Conservation (phyloP, 1,140 invertebrate species). For the Drosophila persimilis region DNA sequence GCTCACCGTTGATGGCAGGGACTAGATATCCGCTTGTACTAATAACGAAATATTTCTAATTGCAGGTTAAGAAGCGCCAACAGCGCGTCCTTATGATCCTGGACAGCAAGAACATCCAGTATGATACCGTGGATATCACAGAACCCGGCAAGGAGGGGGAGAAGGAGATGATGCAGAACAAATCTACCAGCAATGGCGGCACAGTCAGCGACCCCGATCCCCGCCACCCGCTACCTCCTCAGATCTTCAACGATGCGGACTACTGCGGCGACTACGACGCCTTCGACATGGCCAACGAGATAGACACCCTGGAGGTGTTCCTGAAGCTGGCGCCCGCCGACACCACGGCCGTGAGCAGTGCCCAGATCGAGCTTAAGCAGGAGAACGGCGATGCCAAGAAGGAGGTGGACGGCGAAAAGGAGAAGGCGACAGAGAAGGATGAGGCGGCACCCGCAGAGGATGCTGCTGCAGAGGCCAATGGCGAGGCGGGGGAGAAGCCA, state of each 20-base stretch:
- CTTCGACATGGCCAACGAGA: conserved; percentile 96
- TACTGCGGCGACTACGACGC: conserved; percentile 98
- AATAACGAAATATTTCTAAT: not conserved
- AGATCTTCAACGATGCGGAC: conserved; percentile 95
- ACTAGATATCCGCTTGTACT: not conserved
- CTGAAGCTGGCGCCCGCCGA: conserved; percentile 86
- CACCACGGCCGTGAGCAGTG: conserved; percentile 82
- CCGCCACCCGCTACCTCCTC: conserved; percentile 91
- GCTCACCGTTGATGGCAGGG: too few relatives aligned
- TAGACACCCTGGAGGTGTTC: conserved; percentile 94
- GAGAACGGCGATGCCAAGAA: conserved; percentile 70
- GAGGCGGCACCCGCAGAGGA: conserved; percentile 48
- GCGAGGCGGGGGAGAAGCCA: conserved; percentile 46
- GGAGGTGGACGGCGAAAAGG: conserved; percentile 49
- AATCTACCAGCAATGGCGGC: conserved; percentile 90
- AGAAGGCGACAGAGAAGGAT: conserved; percentile 37
- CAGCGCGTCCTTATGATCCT: conserved; percentile 95
- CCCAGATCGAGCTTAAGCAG: conserved; percentile 83
- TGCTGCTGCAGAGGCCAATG: conserved; percentile 21
- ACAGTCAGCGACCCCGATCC: conserved; percentile 86
- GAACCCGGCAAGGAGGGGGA: conserved; percentile 94
- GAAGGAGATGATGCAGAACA: conserved; percentile 96
- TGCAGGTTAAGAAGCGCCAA: conserved; percentile 96
- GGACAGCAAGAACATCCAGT: conserved; percentile 94
- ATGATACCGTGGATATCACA: conserved; percentile 95